Conservation (phyloP, 2,888 invertebrate genomes). For the Muscina levida region DNA sequence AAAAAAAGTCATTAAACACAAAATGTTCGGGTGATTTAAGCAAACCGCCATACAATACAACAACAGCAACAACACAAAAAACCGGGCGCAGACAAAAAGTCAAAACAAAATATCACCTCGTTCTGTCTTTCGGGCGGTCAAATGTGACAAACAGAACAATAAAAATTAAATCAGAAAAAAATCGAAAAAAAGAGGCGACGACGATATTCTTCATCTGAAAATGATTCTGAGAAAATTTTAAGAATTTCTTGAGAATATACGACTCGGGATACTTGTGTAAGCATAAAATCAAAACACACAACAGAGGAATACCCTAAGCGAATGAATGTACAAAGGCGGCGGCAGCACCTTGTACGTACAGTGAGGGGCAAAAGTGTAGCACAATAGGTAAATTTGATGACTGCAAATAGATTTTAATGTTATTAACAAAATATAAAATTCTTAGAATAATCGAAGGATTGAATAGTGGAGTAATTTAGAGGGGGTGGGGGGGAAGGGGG, state of each 20-base stretch:
- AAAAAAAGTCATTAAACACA: not conserved
- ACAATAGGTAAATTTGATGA: not conserved
- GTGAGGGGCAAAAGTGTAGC: slow-evolving; percentile 9
- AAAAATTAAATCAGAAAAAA: not conserved
- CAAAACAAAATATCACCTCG: slow-evolving; percentile 32
- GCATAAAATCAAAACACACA: slow-evolving; percentile 23
- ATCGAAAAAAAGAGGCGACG: not conserved
- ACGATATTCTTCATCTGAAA: slow-evolving; percentile 10
- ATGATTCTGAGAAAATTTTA: slow-evolving; percentile 55
- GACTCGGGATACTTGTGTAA: slow-evolving; percentile 46
- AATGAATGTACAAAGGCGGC: not conserved
- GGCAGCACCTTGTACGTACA: slow-evolving; percentile 18
- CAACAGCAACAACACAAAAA: not conserved
- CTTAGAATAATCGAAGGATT: too few relatives aligned
- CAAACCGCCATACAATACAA: slow-evolving; percentile 2
- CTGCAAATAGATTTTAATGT: too few relatives aligned
- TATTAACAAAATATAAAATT: too few relatives aligned
- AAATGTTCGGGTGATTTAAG: not conserved
- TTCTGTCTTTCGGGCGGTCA: not conserved
- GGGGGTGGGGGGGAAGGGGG: too few relatives aligned
- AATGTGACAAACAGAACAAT: not conserved
- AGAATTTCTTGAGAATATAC: slow-evolving; percentile 58
- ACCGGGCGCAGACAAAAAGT: slow-evolving; percentile 25
- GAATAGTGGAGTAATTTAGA: too few relatives aligned
- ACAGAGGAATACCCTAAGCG: slow-evolving; percentile 30